Conservation (phyloP, 2,797 vertebrate species). For the Peromyscus melanophrys region DNA sequence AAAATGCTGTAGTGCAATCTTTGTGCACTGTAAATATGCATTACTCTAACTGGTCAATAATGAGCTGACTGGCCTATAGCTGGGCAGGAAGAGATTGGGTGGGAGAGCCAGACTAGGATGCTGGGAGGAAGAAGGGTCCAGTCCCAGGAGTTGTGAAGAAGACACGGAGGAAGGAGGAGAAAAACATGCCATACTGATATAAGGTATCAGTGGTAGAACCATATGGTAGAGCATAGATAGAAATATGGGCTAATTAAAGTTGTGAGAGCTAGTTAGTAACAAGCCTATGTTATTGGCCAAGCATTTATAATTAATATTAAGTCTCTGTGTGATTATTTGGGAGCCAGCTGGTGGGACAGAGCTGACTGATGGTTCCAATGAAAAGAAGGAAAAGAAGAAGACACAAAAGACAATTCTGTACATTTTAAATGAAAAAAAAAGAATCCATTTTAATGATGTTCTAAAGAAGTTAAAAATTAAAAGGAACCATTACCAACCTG, state of each 20-base stretch:
- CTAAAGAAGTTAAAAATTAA: constrained; percentile 2
- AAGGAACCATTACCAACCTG: not conserved
- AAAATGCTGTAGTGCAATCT: not conserved
- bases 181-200: not conserved
- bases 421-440: not conserved
- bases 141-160: not conserved
- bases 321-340: not conserved
- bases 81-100: not conserved
- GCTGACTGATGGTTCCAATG: not conserved
- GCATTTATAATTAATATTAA: not conserved
- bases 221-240: not conserved
- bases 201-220: not conserved
- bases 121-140: not conserved
- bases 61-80: not conserved
- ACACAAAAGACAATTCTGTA: not conserved
- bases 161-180: not conserved
- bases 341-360: not conserved
- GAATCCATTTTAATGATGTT: not conserved
- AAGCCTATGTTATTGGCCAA: not conserved
- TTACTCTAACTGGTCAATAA: not conserved
- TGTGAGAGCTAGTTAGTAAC: not conserved
- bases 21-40: not conserved
- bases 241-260: not conserved
- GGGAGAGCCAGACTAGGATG: not conserved
- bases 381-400: not conserved